Conservation (phyloP, 1,140 invertebrate species). For the Solenopsis invicta region DNA sequence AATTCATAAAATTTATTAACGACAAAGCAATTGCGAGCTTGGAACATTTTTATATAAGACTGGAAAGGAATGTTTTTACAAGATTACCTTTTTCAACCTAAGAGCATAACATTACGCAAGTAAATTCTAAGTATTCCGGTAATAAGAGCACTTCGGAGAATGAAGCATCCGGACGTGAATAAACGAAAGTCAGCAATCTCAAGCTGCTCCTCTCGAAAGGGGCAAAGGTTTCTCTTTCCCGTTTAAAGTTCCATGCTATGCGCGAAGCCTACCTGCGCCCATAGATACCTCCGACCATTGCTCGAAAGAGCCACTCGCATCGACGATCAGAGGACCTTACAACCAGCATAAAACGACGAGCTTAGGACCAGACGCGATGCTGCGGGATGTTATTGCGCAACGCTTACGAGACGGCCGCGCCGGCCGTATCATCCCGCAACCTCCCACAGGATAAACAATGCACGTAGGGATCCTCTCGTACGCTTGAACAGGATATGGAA, state of each 20-base stretch:
- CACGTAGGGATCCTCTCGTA: conserved; percentile 72
- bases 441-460: conserved; percentile 78
- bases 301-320: conserved; percentile 65
- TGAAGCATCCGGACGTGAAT: conserved; percentile 45
- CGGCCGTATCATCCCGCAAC: conserved; percentile 69
- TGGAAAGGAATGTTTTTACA: not conserved
- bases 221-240: conserved; percentile 58
- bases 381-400: conserved; percentile 76
- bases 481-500: conserved; percentile 84
- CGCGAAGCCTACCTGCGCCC: conserved; percentile 61
- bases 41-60: not conserved
- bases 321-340: conserved; percentile 72
- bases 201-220: conserved; percentile 51
- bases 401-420: conserved; percentile 69
- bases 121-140: conserved; percentile 23
- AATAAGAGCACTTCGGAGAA: conserved; percentile 43
- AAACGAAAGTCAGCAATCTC: conserved; percentile 54
- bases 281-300: conserved; percentile 58
- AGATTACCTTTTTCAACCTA: not conserved
- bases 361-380: conserved; percentile 69
- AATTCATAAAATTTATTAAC: not conserved
- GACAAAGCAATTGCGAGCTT: not conserved
- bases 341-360: conserved; percentile 72
- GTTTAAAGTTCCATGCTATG: conserved; percentile 47
- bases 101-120: not conserved